Evolutionary conservation across 2,797 vertebrate species (phyloP).

Genomic region (Vireo griseus): DNA sequence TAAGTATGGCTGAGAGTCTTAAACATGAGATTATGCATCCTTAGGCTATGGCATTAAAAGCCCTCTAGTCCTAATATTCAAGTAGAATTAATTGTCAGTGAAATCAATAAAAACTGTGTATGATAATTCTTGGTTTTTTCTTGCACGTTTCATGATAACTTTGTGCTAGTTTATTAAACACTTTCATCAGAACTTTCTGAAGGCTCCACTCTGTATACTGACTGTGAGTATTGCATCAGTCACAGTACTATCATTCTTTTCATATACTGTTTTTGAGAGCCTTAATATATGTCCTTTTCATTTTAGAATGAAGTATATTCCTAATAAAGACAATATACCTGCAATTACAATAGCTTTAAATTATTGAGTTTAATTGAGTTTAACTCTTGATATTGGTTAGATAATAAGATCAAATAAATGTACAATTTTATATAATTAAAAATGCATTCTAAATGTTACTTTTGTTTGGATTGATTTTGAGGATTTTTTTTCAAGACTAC

Average conservation of each 20-base stretch:
- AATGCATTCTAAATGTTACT: not conserved
- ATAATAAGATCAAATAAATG: not conserved
- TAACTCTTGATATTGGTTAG: not conserved
- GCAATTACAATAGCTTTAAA: not conserved
- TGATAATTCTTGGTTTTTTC: not conserved
- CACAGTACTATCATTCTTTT: not conserved
- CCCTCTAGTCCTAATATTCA: not conserved
- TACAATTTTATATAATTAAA: not conserved
- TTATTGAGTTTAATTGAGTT: not conserved
- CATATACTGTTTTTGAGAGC: not conserved
- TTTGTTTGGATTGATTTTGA: not conserved
- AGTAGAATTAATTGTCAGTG: not conserved
- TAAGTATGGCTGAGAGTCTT: not conserved
- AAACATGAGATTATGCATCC: not conserved
- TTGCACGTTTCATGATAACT: not conserved
- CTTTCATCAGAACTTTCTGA: not conserved
- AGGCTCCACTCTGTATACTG: not conserved
- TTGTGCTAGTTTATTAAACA: not conserved
- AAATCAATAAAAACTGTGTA: not conserved
- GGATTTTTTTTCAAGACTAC: not conserved
- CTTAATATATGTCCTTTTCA: not conserved
- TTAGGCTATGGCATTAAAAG: not conserved
- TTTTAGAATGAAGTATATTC: not conserved
- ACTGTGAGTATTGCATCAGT: not conserved
- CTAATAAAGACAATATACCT: not conserved